Conservation (phyloP, 2,797 vertebrate genomes). For the Phoeniculus purpureus region DNA sequence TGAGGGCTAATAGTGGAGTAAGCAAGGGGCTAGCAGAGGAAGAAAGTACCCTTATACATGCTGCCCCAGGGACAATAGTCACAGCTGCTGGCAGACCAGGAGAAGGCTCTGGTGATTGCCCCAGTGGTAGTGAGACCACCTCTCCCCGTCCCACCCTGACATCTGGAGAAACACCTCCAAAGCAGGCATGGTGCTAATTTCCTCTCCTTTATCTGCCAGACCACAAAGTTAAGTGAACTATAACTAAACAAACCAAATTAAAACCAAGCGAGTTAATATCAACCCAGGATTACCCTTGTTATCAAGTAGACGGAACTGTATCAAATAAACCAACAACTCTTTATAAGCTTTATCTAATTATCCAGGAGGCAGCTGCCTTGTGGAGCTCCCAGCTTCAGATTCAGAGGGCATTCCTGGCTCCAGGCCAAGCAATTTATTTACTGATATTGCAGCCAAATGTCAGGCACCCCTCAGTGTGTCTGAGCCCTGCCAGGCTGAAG, state of each 20-base stretch:
- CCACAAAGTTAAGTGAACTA: constrained; percentile 51
- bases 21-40: not conserved
- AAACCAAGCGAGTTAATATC: constrained; percentile 59
- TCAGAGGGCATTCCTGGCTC: not conserved
- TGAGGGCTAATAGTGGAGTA: fast-evolving
- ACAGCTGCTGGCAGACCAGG: not conserved
- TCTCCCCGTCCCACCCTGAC: not conserved
- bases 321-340: constrained; percentile 62
- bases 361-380: constrained; percentile 43
- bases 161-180: not conserved
- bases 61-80: not conserved
- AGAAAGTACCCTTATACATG: not conserved
- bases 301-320: constrained; percentile 38
- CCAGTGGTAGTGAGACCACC: not conserved
- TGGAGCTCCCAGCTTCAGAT: not conserved
- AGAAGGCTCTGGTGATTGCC: not conserved
- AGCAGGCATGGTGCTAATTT: constrained; percentile 48
- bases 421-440: not conserved
- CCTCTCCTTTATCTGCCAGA: constrained; percentile 61
- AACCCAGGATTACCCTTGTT: constrained; percentile 46
- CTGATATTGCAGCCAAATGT: not conserved
- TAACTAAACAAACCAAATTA: constrained; percentile 69
- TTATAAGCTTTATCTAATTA: constrained; percentile 72
- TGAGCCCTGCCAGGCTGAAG: not conserved
- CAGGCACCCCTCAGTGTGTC: not conserved